Evolutionary conservation across 2,888 invertebrate species (phyloP).

Genomic region (Tenthredo amoena): DNA sequence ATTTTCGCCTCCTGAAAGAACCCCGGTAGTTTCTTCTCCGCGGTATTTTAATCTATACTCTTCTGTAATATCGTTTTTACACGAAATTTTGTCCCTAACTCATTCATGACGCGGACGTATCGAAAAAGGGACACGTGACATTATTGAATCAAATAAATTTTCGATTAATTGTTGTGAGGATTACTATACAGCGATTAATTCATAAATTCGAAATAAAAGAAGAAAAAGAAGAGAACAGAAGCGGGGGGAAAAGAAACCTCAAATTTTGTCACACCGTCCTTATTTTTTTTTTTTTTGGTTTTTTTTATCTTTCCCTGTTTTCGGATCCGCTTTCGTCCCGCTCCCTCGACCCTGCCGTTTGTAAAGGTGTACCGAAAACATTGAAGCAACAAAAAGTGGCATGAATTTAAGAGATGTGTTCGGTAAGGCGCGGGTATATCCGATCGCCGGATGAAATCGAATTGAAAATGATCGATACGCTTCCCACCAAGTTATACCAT

Average conservation of each 20-base stretch:
- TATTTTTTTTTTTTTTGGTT: neutral
- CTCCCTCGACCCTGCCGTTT: neutral
- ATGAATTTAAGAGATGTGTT: slow-evolving; percentile 23
- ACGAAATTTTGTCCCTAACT: neutral
- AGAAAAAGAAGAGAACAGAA: neutral
- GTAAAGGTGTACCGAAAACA: neutral
- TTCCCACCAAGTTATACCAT: slow-evolving; percentile 14
- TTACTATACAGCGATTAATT: too few species aligned
- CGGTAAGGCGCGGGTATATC: neutral
- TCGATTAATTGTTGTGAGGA: too few species aligned
- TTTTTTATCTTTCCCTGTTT: neutral
- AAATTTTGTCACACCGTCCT: neutral
- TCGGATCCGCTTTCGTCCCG: neutral
- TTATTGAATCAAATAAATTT: too few species aligned
- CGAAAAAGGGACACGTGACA: too few species aligned
- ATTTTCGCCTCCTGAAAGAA: neutral
- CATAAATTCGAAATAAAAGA: neutral
- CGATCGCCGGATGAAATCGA: slow-evolving; percentile 64
- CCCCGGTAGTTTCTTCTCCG: neutral
- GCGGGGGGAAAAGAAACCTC: neutral
- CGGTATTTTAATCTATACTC: neutral
- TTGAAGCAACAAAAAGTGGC: slow-evolving; percentile 8
- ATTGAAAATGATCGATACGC: slow-evolving; percentile 70
- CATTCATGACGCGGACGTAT: neutral
- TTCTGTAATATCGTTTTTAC: neutral